Conservation (phyloP, 2,113 vertebrate genomes). For the Marcusenius ussheri region DNA sequence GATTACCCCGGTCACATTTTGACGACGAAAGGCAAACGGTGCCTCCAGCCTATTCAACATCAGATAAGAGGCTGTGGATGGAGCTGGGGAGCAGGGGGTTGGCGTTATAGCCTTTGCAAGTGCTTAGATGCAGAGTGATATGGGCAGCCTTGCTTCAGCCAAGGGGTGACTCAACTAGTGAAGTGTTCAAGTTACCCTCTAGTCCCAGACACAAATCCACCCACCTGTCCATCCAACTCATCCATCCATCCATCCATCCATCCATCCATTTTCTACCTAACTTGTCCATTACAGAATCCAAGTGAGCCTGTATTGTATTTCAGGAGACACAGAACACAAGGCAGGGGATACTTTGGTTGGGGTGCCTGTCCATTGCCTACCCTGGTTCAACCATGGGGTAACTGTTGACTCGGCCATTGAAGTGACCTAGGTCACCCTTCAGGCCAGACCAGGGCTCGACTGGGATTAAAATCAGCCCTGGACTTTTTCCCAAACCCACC, state of each 20-base stretch:
- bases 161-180: neutral
- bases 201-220: neutral
- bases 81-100: neutral
- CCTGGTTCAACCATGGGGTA: neutral
- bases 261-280: neutral
- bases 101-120: neutral
- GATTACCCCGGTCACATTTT: neutral
- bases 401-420: neutral
- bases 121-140: neutral
- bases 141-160: neutral
- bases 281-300: neutral
- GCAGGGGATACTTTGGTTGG: neutral
- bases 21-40: neutral
- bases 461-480: neutral
- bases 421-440: neutral
- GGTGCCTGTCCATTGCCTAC: neutral
- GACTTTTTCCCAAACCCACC: neutral
- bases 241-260: neutral
- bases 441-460: neutral
- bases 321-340: neutral
- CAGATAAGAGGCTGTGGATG: slow-evolving; percentile 1
- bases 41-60: neutral
- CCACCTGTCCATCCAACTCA: neutral
- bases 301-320: neutral
- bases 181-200: neutral